Base-by-base conservation (phyloP, 1,140 invertebrate species). In the Bombus confusus region DNA sequence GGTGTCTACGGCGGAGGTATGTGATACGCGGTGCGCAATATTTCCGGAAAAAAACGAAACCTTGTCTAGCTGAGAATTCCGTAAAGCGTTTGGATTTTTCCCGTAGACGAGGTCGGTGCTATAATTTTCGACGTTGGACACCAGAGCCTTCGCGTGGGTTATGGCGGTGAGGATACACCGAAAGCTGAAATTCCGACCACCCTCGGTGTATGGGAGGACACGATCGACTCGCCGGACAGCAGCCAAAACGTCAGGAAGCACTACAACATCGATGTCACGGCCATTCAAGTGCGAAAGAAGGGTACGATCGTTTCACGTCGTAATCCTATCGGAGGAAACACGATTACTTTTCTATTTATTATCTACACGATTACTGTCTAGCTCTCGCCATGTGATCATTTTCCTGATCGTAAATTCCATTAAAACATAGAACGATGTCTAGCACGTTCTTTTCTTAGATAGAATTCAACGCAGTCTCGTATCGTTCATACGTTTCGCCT, bases 121-220 rank as follows among this genome's bases (percentile, higher is more conserved):
- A 94, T 98, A 68, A 97, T 98, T 73, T 97, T 98, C 95, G 97
- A 98, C 94, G 95, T 97, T 92, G 97, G 97, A 41, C 97, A 97
- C 88, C 97, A 97, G 93, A 95, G 92, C 85, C 95, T 98, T 72
- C 95, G 98, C 74, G 97, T 98, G 88, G 98, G 98, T 80, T 98
- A 98, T 96, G 98, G 98, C 57, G 98, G 98, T 90, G 98, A 99
- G 95, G 98, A 99, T 94, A 97, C 97, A 31, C 98, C 98, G 15
- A 98, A 98, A 96, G 98, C 98, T 34, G 98, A 99, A 95, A 98
- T 99, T 83, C 98, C 98, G 4, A 97, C 98, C 43, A 96, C 97
- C 85, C 97, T 98, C 74, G 98, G 98, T 6, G 97, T 97, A 31
- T 96, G 96, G 76, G 96, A 96, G n/a, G 96, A 96, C 86, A 96